These are phyloP conservation scores for Sardinella longiceps DNA, from an alignment of 2,797 vertebrate genomes.

Conservation along the genomic window DNA sequence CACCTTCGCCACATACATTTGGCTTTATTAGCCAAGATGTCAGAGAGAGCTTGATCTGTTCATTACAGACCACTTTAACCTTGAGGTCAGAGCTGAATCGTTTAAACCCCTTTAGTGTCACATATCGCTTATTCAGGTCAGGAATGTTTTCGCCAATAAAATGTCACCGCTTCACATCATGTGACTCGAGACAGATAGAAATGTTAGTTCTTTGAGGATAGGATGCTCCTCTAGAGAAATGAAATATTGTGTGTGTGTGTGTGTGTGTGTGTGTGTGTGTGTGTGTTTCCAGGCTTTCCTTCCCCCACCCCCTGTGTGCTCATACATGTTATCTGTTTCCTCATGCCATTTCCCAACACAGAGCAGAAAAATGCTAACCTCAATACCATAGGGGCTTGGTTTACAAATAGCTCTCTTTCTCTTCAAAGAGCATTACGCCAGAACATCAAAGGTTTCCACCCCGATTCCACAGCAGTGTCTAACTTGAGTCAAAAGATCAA, in stretches of 20 bases:
- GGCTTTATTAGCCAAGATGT: neutral
- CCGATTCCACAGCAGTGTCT: conserved; percentile 4
- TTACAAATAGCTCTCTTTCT: conserved; percentile 25
- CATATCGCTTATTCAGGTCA: neutral
- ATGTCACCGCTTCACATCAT: neutral
- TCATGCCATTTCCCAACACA: conserved; percentile 1
- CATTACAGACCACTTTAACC: neutral
- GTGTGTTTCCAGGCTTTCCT: neutral
- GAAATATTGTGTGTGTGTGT: neutral
- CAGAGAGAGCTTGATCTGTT: neutral
- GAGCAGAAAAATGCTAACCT: conserved; percentile 12
- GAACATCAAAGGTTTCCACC: conserved; percentile 23
- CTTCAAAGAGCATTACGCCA: conserved; percentile 22
- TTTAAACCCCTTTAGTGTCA: neutral
- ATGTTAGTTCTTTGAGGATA: neutral
- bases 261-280: no score
- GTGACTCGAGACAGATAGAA: neutral
- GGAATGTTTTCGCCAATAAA: neutral
- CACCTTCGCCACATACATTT: neutral
- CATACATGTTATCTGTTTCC: neutral
- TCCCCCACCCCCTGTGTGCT: neutral
- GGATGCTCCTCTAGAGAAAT: neutral
- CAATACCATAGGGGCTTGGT: conserved; percentile 14
- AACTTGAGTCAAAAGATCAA: conserved; percentile 23
- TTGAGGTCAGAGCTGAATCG: neutral